Evolutionary conservation across 2,113 vertebrate genomes (phyloP), one percentile per base, ranked within the genome.

Genomic region (Equus quagga): DNA sequence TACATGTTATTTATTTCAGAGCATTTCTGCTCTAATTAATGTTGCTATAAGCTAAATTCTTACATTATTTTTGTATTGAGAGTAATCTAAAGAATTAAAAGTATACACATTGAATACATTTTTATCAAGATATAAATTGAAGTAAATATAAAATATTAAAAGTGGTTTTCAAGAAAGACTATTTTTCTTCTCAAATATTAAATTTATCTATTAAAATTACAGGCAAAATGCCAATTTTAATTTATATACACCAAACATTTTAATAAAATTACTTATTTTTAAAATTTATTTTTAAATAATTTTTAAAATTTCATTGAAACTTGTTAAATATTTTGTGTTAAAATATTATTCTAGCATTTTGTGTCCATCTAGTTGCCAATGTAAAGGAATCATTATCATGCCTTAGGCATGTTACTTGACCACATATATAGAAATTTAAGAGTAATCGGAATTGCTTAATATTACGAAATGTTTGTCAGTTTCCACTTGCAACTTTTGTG

Each of bases 161-260:
- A 79, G 26, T 49, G 65, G 15, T 51, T 67, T 51, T 70, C 9
- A 78, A 41, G 36, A 62, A 69, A 44, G 28, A 41, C 9, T 19
- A 56, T 62, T 65, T 65, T 89, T 73, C 31, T 83, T 70, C 56
- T 86, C 79, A 95, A 90, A 81, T 65, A 58, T 41, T 88, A 79
- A 28, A 51, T 69, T 41, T 67, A 24, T 60, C 4, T 83, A 65
- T 46, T 82, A 89, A 95, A 41, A 81, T 58, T 24, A 65, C 65
- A 21, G 15, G 1, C 60, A 78, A 89, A 92, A 65, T 28, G 1
- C 5, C 93, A 64, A 44, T 60, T 81, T 85, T 75, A 69, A 56
- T 51, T 64, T 89, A 82, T 12, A 10, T 62, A 33, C 21, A 49
- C 15, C 26, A 64, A 60, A 86, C 70, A 0, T 56, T 85, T 60